phyloP scores from a whole-genome alignment of 1,140 invertebrate species.

The Hydropsyche tenuis region DNA sequence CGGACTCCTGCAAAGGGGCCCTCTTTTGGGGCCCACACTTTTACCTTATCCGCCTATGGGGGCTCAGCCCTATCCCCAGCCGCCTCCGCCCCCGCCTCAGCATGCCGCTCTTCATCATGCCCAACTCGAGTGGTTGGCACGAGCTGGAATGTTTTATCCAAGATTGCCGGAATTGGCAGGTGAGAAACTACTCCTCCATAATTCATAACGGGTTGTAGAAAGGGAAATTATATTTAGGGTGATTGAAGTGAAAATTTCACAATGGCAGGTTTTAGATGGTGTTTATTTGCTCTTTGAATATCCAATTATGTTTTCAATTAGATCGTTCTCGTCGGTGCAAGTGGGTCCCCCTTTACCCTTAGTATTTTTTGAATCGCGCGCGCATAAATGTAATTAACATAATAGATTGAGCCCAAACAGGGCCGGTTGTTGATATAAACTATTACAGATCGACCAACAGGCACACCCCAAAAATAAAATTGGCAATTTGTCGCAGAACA shows the following conservation, averaged over 20 bases:
- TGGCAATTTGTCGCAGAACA: slow-evolving; percentile 12
- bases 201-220: too few relatives aligned
- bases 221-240: too few relatives aligned
- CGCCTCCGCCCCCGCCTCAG: slow-evolving; percentile 55
- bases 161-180: slow-evolving; percentile 75
- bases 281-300: slow-evolving; percentile 23
- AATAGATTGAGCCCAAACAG: slow-evolving; percentile 40
- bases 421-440: slow-evolving; percentile 38
- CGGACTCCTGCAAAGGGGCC: slow-evolving; percentile 57
- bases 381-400: slow-evolving; percentile 35
- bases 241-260: too few relatives aligned
- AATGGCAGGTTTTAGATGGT: too few relatives aligned
- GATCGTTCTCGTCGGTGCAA: not conserved
- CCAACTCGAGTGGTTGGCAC: slow-evolving; percentile 83
- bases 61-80: slow-evolving; percentile 56
- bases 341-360: not conserved
- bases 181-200: slow-evolving; percentile 47
- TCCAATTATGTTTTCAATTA: slow-evolving; percentile 36
- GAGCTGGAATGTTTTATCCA: slow-evolving; percentile 85
- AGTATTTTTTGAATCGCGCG: not conserved
- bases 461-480: slow-evolving; percentile 39
- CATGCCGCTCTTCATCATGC: slow-evolving; percentile 71
- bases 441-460: slow-evolving; percentile 40
- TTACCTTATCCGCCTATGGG: slow-evolving; percentile 29
- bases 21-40: slow-evolving; percentile 50